phyloP scores from a whole-genome alignment of 2,888 invertebrate genomes.

The Plagiodera versicolora region DNA sequence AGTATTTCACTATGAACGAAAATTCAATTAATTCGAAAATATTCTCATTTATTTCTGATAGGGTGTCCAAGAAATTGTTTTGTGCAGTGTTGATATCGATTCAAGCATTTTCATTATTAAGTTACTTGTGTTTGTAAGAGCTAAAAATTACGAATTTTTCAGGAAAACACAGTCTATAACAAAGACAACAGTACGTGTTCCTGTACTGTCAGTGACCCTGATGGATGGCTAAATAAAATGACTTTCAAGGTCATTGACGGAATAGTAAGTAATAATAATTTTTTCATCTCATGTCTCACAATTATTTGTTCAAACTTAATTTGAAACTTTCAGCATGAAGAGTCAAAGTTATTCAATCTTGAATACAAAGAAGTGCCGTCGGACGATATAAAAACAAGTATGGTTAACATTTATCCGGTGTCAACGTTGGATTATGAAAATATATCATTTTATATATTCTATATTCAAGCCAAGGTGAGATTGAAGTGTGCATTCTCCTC shows the following conservation, averaged over 20 bases:
- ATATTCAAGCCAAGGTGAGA: slow-evolving; percentile 59
- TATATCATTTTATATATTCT: slow-evolving; percentile 60
- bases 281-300: too few species aligned
- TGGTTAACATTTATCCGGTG: slow-evolving; percentile 38
- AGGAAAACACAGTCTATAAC: slow-evolving; percentile 37
- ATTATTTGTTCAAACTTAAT: too few species aligned
- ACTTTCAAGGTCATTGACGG: slow-evolving; percentile 22
- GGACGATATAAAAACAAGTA: slow-evolving; percentile 21
- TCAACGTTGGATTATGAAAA: slow-evolving; percentile 51
- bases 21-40: too few species aligned
- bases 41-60: too few species aligned
- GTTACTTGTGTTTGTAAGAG: too few species aligned
- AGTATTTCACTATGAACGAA: too few species aligned
- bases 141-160: too few species aligned
- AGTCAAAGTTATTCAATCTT: slow-evolving; percentile 4
- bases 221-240: slow-evolving; percentile 38
- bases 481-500: too few species aligned
- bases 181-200: slow-evolving; percentile 29
- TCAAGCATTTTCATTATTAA: too few species aligned
- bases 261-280: neutral
- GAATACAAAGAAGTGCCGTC: slow-evolving; percentile 13
- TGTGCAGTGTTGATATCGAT: too few species aligned
- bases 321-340: neutral
- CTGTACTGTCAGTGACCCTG: slow-evolving; percentile 35
- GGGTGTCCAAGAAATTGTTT: too few species aligned